Conservation (phyloP, 2,113 vertebrate genomes). For the Lampris incognitus region DNA sequence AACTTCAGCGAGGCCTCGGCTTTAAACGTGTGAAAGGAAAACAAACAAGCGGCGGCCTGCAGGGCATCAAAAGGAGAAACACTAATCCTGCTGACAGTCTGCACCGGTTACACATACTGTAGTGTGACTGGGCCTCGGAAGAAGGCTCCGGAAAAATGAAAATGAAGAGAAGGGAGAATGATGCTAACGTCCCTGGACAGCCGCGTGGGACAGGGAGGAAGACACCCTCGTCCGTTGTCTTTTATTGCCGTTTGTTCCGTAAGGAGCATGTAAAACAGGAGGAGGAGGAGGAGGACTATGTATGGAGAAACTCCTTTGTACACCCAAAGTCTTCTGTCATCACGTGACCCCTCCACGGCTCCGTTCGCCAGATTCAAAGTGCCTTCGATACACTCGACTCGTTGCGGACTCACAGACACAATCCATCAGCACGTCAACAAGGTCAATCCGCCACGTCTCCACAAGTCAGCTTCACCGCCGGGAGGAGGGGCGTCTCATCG, state of each 20-base stretch:
- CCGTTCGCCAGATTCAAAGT: neutral
- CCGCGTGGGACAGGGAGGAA: constrained; percentile 14
- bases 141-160: constrained; percentile 20
- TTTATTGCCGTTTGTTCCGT: constrained; percentile 5
- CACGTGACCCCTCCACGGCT: neutral
- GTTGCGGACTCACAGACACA: constrained; percentile 8
- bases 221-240: neutral
- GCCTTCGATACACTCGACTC: neutral
- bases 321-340: neutral
- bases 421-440: neutral
- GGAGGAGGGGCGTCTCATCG: constrained; percentile 16
- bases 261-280: constrained; percentile 2
- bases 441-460: neutral
- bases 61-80: constrained; percentile 54
- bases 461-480: constrained; percentile 12
- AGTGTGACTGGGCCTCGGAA: constrained; percentile 36
- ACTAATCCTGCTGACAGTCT: constrained; percentile 45
- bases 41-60: constrained; percentile 41
- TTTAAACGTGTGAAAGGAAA: constrained; percentile 49
- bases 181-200: constrained; percentile 48
- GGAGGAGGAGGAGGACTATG: neutral
- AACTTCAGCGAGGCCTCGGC: constrained; percentile 32
- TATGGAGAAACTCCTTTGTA: no score
- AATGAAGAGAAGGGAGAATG: constrained; percentile 1
- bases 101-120: constrained; percentile 19